Evolutionary conservation across 2,888 invertebrate genomes (phyloP).

Genomic region (Folsomia candida): DNA sequence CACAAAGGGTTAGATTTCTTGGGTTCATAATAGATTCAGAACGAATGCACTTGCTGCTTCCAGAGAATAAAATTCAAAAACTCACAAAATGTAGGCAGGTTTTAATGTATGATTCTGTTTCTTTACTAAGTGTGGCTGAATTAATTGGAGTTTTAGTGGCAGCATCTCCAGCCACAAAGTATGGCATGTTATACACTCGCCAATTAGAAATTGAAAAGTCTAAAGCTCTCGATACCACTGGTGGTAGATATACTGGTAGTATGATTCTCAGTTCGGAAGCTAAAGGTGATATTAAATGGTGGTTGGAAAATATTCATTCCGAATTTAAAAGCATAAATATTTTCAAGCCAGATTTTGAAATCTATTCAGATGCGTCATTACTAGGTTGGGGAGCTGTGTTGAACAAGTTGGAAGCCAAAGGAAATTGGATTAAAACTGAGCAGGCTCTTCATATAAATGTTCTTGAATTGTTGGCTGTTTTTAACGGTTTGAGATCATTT

Average conservation of each 20-base stretch:
- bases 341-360: constrained; percentile 12
- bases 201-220: constrained; percentile 22
- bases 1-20: background rate
- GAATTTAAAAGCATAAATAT: background rate
- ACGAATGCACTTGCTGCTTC: background rate
- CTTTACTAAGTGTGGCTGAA: background rate
- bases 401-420: background rate
- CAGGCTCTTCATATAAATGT: background rate
- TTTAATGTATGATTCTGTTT: background rate
- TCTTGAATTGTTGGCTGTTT: constrained; percentile 1
- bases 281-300: constrained; percentile 18
- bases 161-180: constrained; percentile 19
- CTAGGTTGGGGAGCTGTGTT: background rate
- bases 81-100: background rate
- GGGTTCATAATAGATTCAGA: constrained; percentile 15
- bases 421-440: background rate
- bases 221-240: background rate
- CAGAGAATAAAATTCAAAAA: background rate
- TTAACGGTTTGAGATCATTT: background rate
- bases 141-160: constrained; percentile 24
- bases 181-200: no score
- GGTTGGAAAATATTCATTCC: constrained; percentile 1
- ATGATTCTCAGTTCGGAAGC: background rate
- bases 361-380: background rate
- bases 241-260: background rate